A percentile compares a stretch with the other conserved stretches of the same genome.
Conservation (phyloP, 1,140 invertebrate genomes). For the Anastrepha obliqua region DNA sequence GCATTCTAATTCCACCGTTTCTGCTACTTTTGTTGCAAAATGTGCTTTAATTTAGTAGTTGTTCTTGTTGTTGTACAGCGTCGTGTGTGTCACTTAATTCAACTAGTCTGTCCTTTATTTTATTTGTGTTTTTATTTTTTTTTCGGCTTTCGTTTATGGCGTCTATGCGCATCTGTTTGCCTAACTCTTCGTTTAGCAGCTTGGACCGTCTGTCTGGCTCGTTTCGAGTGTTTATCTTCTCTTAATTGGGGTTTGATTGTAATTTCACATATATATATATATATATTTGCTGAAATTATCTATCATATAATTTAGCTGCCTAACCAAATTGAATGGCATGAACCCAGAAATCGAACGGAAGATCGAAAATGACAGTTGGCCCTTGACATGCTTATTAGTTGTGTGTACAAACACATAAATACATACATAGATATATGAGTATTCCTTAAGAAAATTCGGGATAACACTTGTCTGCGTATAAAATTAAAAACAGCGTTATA, state of each 20-base stretch:
- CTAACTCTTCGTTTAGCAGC: background rate
- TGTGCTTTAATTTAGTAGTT: background rate
- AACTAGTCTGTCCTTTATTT: background rate
- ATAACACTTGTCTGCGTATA: slow-evolving; percentile 8
- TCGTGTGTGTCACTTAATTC: background rate
- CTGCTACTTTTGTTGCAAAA: slow-evolving; percentile 20
- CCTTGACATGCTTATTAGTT: background rate
- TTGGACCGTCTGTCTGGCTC: background rate
- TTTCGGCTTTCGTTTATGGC: background rate
- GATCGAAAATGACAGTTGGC: background rate
- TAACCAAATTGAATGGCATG: background rate
- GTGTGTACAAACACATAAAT: no score
- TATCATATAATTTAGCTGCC: background rate
- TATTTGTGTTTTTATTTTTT: background rate
- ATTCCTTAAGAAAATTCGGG: background rate
- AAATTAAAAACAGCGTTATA: background rate
- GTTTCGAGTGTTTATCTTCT: slow-evolving; percentile 45
- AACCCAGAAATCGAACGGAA: background rate
- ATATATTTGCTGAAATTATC: no score
- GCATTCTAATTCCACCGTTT: background rate
- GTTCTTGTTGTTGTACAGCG: background rate
- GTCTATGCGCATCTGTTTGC: slow-evolving; percentile 10
- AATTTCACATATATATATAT: background rate
- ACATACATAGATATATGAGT: background rate
- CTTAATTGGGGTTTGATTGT: slow-evolving; percentile 53